A percentile compares a stretch with the other conserved stretches of the same genome.
Conservation (phyloP, 1,140 invertebrate genomes). For the Psilanteris sp. region DNA sequence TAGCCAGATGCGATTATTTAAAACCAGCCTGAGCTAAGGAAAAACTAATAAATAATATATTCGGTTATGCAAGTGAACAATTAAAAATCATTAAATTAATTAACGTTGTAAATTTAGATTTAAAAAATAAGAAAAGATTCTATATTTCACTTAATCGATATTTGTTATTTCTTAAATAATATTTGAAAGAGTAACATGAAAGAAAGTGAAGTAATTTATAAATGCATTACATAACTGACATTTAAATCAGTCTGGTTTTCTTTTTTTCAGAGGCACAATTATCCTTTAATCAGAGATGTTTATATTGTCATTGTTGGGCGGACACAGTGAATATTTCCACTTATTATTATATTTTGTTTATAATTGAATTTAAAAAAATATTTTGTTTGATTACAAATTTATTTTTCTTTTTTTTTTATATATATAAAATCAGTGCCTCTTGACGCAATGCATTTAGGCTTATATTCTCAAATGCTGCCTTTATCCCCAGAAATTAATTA, state of each 20-base stretch:
- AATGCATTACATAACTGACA: slow-evolving; percentile 69
- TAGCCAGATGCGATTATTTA: slow-evolving; percentile 72
- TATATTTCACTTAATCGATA: neutral
- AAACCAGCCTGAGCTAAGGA: slow-evolving; percentile 66
- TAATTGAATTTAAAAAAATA: slow-evolving; percentile 1
- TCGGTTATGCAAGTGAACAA: neutral
- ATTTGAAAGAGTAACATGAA: slow-evolving; percentile 2
- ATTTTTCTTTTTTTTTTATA: too few species aligned
- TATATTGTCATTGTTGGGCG: slow-evolving; percentile 75
- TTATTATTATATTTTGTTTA: slow-evolving; percentile 5
- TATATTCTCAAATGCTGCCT: slow-evolving; percentile 77
- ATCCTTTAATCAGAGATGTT: slow-evolving; percentile 72
- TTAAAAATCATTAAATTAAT: neutral
- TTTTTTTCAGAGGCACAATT: slow-evolving; percentile 77
- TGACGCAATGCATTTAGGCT: slow-evolving; percentile 73
- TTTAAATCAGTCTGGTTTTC: slow-evolving; percentile 77
- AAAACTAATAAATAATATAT: slow-evolving; percentile 64
- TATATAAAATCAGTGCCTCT: slow-evolving; percentile 67
- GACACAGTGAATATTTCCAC: slow-evolving; percentile 73
- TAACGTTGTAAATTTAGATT: too few species aligned
- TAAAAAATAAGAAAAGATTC: neutral
- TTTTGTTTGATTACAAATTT: too few species aligned
- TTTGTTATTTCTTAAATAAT: neutral
- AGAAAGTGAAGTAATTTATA: slow-evolving; percentile 10
- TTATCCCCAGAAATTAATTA: slow-evolving; percentile 65